phyloP scores from a whole-genome alignment of 2,113 vertebrate species.

The Forbesichthys agassizii region DNA sequence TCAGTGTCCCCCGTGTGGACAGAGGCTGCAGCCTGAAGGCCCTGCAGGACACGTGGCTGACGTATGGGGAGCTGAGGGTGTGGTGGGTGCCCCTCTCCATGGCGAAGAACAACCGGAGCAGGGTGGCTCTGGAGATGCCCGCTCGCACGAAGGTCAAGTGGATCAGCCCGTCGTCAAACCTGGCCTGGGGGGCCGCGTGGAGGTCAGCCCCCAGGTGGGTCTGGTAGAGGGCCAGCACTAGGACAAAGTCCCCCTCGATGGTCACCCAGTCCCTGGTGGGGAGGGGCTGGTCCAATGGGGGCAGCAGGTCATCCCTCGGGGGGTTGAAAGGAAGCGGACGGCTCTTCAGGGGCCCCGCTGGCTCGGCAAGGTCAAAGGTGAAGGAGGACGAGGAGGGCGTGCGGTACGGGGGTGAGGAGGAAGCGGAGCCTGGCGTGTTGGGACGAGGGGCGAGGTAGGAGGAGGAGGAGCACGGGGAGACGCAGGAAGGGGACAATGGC shows the following conservation, averaged over 20 bases:
- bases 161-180: constrained; percentile 85
- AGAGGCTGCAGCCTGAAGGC: constrained; percentile 90
- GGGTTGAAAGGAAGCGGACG: constrained; percentile 60
- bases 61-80: constrained; percentile 79
- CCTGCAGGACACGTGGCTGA: constrained; percentile 80
- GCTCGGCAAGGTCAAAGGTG: constrained; percentile 75
- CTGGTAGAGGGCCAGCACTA: constrained; percentile 86
- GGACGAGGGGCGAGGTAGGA: constrained; percentile 70
- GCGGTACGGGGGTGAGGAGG: constrained; percentile 65
- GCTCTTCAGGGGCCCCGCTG: constrained; percentile 63
- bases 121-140: constrained; percentile 83
- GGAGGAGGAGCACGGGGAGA: constrained; percentile 67
- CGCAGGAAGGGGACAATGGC: constrained; percentile 72
- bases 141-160: constrained; percentile 86
- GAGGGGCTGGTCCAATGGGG: constrained; percentile 81
- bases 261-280: constrained; percentile 85
- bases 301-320: constrained; percentile 81
- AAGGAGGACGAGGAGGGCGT: constrained; percentile 70
- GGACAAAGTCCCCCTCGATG: constrained; percentile 86
- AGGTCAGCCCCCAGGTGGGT: constrained; percentile 86
- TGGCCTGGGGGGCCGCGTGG: constrained; percentile 81
- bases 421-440: constrained; percentile 72
- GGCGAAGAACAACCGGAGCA: constrained; percentile 86
- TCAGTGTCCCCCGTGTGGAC: constrained; percentile 82
- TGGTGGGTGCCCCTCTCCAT: constrained; percentile 88